phyloP scores from a whole-genome alignment of 2,797 vertebrate species.

The Stomatorhinus walkeri region DNA sequence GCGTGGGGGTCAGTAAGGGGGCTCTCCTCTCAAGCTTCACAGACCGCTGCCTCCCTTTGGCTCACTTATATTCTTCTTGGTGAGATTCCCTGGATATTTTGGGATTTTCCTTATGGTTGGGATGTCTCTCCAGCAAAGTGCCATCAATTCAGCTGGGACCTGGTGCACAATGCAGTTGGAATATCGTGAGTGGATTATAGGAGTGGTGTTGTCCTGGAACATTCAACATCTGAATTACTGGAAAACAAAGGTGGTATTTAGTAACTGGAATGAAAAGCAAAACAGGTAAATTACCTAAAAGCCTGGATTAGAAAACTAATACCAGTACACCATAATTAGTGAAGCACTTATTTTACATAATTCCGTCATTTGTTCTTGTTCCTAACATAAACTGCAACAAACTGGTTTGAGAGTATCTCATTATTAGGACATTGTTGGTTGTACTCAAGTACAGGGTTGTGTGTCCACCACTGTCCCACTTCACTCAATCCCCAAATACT shows the following conservation, averaged over 20 bases:
- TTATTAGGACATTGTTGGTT: background rate
- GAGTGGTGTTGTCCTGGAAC: background rate
- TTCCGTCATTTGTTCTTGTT: background rate
- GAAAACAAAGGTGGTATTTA: background rate
- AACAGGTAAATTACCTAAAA: background rate
- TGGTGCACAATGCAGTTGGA: background rate
- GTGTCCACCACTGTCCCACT: background rate
- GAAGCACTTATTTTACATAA: background rate
- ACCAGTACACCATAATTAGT: background rate
- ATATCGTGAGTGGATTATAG: background rate
- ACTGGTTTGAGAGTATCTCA: background rate
- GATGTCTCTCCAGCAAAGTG: background rate
- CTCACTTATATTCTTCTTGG: background rate
- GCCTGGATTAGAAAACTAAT: background rate
- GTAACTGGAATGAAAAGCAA: background rate
- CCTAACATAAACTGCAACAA: background rate
- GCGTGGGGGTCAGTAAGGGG: constrained; percentile 17
- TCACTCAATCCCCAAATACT: background rate
- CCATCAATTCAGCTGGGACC: background rate
- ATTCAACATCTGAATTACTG: background rate
- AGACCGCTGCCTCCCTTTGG: constrained; percentile 25
- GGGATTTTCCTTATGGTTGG: background rate
- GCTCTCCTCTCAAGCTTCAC: constrained; percentile 18
- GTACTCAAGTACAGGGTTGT: background rate
- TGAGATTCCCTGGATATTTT: background rate